Evolutionary conservation across 2,888 invertebrate species (phyloP).

Genomic region (Gymnocheta viridis): DNA sequence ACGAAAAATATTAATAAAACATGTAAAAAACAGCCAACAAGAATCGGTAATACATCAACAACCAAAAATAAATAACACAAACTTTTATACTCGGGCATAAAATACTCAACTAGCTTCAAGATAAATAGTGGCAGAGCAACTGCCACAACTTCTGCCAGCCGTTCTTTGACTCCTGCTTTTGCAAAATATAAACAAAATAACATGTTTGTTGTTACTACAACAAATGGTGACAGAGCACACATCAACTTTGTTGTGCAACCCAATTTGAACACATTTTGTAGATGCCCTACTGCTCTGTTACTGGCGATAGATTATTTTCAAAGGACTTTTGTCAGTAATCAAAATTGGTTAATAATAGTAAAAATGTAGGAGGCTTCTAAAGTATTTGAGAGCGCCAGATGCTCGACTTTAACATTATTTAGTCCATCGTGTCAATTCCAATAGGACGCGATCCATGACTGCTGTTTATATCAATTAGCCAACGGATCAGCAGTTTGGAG

Average conservation of each 20-base stretch:
- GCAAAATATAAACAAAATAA: conserved; percentile 19
- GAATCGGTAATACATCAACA: not conserved
- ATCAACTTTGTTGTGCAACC: conserved; percentile 24
- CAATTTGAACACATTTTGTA: conserved; percentile 41
- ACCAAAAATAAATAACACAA: not conserved
- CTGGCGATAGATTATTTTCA: too few relatives aligned
- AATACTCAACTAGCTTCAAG: not conserved
- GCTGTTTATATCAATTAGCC: too few relatives aligned
- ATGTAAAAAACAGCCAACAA: conserved; percentile 23
- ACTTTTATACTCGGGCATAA: conserved; percentile 2
- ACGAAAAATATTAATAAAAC: conserved; percentile 22
- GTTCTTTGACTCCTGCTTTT: not conserved
- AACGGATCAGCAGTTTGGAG: too few relatives aligned
- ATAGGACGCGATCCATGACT: too few relatives aligned
- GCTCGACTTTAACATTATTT: too few relatives aligned
- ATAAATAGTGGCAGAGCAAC: not conserved
- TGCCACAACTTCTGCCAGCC: not conserved
- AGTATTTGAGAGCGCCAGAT: too few relatives aligned
- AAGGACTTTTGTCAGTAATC: too few relatives aligned
- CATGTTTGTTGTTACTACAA: not conserved
- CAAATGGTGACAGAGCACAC: not conserved
- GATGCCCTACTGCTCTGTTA: not conserved
- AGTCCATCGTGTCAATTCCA: too few relatives aligned
- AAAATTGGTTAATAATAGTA: too few relatives aligned
- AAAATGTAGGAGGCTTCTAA: too few relatives aligned